phyloP scores from a whole-genome alignment of 2,888 invertebrate genomes.

The Apotomis capreana region DNA sequence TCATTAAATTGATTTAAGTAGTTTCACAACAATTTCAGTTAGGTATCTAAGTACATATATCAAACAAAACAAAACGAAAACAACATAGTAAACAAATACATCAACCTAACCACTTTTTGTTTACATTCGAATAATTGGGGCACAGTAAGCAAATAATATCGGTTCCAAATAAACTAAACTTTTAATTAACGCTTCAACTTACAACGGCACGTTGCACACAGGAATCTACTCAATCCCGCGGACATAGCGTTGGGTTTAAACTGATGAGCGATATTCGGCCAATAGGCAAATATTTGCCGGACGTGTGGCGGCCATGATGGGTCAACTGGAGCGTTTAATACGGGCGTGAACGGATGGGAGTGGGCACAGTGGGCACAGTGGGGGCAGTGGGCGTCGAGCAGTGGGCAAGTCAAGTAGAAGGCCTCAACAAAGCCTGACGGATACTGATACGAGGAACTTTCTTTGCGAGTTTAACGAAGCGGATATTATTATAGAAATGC shows the following conservation, averaged over 20 bases:
- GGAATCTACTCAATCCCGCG: neutral
- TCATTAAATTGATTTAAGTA: no score
- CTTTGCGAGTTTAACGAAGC: conserved; percentile 37
- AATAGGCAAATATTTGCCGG: conserved; percentile 52
- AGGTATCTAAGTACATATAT: no score
- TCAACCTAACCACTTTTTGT: conserved; percentile 19
- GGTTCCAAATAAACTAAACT: conserved; percentile 40
- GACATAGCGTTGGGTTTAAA: conserved; percentile 23
- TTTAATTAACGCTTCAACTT: conserved; percentile 34
- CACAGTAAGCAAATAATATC: conserved; percentile 39
- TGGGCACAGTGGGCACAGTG: conserved; percentile 6
- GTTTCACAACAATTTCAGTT: no score
- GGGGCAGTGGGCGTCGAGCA: conserved; percentile 23
- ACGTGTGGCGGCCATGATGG: conserved; percentile 45
- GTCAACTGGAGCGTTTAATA: conserved; percentile 49
- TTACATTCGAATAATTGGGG: conserved; percentile 32
- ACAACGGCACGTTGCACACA: no score
- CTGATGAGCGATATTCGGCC: conserved; percentile 26
- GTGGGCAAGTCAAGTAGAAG: conserved; percentile 46
- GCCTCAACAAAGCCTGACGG: conserved; percentile 35
- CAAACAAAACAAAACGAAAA: neutral
- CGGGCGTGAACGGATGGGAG: conserved; percentile 34
- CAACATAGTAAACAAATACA: conserved; percentile 6
- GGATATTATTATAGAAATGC: conserved; percentile 33
- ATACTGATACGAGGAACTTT: conserved; percentile 37